A percentile compares a stretch with the other conserved stretches of the same genome.
These are phyloP conservation scores for Microctonus aethiopoides DNA, from an alignment of 2,888 invertebrate genomes.

Conservation along the genomic window DNA sequence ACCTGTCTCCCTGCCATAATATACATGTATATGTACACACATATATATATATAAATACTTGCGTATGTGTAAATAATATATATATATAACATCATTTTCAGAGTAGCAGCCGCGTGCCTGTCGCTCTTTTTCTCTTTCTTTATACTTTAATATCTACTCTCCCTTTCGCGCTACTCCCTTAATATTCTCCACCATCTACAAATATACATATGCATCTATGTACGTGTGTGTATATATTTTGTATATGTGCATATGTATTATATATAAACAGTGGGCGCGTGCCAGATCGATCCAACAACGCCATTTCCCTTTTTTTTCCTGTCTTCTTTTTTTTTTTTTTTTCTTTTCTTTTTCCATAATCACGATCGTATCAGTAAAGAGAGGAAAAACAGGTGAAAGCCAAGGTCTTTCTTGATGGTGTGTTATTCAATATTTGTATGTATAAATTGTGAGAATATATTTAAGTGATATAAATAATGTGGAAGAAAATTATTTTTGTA, in stretches of 20 bases:
- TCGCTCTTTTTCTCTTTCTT: slow-evolving; percentile 35
- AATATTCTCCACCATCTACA: slow-evolving; percentile 28
- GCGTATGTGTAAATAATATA: background rate
- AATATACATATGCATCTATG: background rate
- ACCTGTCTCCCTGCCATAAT: slow-evolving; percentile 60
- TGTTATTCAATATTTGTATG: no score
- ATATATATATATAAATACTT: background rate
- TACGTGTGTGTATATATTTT: no score
- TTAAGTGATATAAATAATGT: no score
- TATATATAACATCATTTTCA: slow-evolving; percentile 15
- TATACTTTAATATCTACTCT: slow-evolving; percentile 14
- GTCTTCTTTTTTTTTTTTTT: background rate
- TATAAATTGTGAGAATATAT: no score
- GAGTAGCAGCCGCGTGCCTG: slow-evolving; percentile 36
- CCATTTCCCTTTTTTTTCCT: slow-evolving; percentile 11
- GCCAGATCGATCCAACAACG: slow-evolving; percentile 26
- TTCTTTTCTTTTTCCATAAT: slow-evolving; percentile 3
- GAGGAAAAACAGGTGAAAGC: slow-evolving; percentile 32
- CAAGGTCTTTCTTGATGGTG: no score
- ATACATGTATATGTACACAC: background rate
- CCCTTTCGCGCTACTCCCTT: slow-evolving; percentile 41
- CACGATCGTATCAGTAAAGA: background rate
- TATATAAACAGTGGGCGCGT: slow-evolving; percentile 32
- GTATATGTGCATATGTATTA: background rate
- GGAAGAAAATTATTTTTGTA: no score